Evolutionary conservation across 2,797 vertebrate genomes (phyloP).

Genomic region (Chromis chromis): DNA sequence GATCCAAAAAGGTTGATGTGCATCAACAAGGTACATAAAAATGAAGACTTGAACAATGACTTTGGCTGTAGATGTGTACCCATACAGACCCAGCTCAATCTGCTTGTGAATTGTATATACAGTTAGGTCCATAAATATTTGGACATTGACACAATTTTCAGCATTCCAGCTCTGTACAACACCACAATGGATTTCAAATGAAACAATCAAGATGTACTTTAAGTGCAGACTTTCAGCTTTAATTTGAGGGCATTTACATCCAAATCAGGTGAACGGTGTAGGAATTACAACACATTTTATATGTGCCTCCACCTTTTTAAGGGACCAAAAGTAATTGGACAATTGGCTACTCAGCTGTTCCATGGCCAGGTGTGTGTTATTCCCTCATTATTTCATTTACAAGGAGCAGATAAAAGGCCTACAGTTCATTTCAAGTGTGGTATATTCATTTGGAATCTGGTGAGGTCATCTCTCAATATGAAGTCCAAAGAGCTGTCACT

Average conservation of each 20-base stretch:
- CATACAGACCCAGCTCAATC: too few species aligned
- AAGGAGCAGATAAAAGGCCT: background rate
- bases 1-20: constrained; percentile 26
- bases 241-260: constrained; percentile 60
- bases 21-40: constrained; percentile 43
- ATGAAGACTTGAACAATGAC: too few species aligned
- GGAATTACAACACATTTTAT: background rate
- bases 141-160: too few species aligned
- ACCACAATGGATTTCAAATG: background rate
- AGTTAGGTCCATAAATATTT: too few species aligned
- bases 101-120: too few species aligned
- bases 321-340: constrained; percentile 11
- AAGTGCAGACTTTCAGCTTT: constrained; percentile 62
- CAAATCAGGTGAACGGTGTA: constrained; percentile 36
- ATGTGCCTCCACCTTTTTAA: background rate
- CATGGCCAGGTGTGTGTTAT: constrained; percentile 17
- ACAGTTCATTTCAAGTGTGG: too few species aligned
- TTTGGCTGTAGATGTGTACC: too few species aligned
- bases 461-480: constrained; percentile 28
- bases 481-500: constrained; percentile 47
- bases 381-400: constrained; percentile 6
- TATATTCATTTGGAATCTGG: too few species aligned
- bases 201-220: constrained; percentile 12
- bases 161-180: background rate
- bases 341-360: constrained; percentile 16